phyloP scores from a whole-genome alignment of 2,113 vertebrate genomes.

The Platysternon megacephalum region DNA sequence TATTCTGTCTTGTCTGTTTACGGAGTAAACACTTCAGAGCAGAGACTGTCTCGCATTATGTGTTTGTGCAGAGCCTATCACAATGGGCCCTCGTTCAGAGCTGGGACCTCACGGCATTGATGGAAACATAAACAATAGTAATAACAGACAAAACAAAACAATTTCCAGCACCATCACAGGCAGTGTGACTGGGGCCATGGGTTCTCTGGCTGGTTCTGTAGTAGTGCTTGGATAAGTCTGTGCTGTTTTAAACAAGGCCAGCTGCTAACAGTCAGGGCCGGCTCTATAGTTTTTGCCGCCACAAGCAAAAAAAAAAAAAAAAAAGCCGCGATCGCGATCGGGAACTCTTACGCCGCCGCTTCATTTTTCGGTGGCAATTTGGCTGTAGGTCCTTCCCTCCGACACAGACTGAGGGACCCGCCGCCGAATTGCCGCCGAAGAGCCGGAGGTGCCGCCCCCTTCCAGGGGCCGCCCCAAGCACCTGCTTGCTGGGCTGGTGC shows the following conservation, averaged over 20 bases:
- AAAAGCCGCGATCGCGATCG: too few species aligned
- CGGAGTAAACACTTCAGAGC: not conserved
- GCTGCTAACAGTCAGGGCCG: not conserved
- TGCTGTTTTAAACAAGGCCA: not conserved
- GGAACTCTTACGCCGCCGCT: too few species aligned
- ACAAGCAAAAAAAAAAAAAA: too few species aligned
- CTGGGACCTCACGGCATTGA: not conserved
- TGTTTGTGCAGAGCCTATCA: not conserved
- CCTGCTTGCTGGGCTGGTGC: too few species aligned
- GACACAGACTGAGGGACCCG: too few species aligned
- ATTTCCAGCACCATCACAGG: not conserved
- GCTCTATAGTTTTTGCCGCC: too few species aligned
- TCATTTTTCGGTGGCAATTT: too few species aligned
- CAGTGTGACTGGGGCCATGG: not conserved
- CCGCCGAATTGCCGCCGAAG: too few species aligned
- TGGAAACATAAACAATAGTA: not conserved
- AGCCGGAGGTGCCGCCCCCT: too few species aligned
- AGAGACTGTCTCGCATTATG: not conserved
- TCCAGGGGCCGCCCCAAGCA: too few species aligned
- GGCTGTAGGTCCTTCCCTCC: too few species aligned
- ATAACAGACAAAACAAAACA: not conserved
- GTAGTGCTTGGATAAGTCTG: not conserved
- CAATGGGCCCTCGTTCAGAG: not conserved
- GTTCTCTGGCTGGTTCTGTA: too few species aligned
- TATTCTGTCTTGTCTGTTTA: not conserved